Base-by-base conservation (phyloP, 2,113 vertebrate species). In the Otolemur garnettii region DNA sequence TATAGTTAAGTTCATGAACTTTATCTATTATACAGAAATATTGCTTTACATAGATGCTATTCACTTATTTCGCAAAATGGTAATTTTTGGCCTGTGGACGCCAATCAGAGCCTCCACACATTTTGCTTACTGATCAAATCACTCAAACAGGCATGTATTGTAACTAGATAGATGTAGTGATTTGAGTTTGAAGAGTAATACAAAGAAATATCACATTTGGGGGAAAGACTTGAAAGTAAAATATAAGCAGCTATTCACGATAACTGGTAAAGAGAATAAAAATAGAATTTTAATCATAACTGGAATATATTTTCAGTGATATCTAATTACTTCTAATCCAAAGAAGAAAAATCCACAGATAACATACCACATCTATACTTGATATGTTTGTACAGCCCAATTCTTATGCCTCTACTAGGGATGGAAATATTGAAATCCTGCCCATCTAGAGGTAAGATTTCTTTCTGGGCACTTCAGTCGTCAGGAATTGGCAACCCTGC, bases 1-100 rank as follows among this genome's bases (percentile, higher is more conserved):
- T 95, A 55, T 62, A 92, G 21, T 35, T 81, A 89, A 75, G 18
- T 71, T 96, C n/a, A 59, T 4, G 81, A 92, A 84, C 68, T 45
- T 18, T 87, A 57, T 7, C 38, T 45, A 53, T 64, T 64, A 77
- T 77, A 87, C 90, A 96, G 33, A 94, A 93, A 93, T 53, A 89
- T 33, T 94, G 14, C n/a, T 83, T 96, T 26, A 80, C 71, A 94
- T 60, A 55, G 28, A 53, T 18, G 7, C 24, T 84, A 30, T 62
- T 87, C 45, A 81, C 55, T 77, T 82, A 50, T n/a, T 95, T 71
- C 68, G 19, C 15, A 93, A 89, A 94, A 88, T 24, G 78, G 3
- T 35, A 72, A 77, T 26, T 86, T 94, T 81, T 66, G 77, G 28
- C 19, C 74, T 53, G 28, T 74, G 33, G 96, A 95, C n/a, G 72